phyloP scores from a whole-genome alignment of 2,888 invertebrate genomes.

The Endomychus coccineus region DNA sequence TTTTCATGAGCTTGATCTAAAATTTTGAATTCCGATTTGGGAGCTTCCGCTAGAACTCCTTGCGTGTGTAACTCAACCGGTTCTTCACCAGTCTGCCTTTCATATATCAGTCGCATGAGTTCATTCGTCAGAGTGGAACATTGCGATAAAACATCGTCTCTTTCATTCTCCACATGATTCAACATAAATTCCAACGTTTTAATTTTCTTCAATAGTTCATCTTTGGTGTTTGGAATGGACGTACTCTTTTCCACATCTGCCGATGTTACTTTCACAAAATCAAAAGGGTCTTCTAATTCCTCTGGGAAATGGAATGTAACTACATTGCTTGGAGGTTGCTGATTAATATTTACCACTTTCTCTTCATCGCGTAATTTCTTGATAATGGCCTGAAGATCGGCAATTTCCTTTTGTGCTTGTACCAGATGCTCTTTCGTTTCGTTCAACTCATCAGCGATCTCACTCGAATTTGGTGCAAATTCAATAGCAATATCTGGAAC shows the following conservation, averaged over 20 bases:
- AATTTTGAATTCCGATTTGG: no score
- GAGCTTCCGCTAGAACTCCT: background rate
- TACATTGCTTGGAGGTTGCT: slow-evolving; percentile 12
- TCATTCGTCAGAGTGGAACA: slow-evolving; percentile 39
- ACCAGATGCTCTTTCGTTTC: slow-evolving; percentile 13
- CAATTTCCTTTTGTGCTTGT: slow-evolving; percentile 12
- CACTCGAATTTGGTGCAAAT: slow-evolving; percentile 4
- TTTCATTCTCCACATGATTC: slow-evolving; percentile 40
- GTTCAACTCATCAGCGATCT: slow-evolving; percentile 15
- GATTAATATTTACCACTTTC: slow-evolving; percentile 2
- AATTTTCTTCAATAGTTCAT: slow-evolving; percentile 37
- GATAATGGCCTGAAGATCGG: slow-evolving; percentile 4
- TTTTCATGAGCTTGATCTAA: no score
- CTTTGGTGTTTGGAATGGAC: slow-evolving; percentile 27
- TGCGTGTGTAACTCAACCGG: background rate
- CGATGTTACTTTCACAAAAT: slow-evolving; percentile 18
- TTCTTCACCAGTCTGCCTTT: slow-evolving; percentile 28
- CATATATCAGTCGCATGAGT: slow-evolving; percentile 34
- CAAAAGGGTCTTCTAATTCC: slow-evolving; percentile 24
- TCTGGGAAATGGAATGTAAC: slow-evolving; percentile 29
- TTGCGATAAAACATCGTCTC: slow-evolving; percentile 36
- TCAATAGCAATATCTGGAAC: slow-evolving; percentile 4
- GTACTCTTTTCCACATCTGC: background rate
- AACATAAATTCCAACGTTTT: slow-evolving; percentile 41
- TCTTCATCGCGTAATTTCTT: background rate